Evolutionary conservation across 2,797 vertebrate species (phyloP).

Genomic region (Pipistrellus pipistrellus): DNA sequence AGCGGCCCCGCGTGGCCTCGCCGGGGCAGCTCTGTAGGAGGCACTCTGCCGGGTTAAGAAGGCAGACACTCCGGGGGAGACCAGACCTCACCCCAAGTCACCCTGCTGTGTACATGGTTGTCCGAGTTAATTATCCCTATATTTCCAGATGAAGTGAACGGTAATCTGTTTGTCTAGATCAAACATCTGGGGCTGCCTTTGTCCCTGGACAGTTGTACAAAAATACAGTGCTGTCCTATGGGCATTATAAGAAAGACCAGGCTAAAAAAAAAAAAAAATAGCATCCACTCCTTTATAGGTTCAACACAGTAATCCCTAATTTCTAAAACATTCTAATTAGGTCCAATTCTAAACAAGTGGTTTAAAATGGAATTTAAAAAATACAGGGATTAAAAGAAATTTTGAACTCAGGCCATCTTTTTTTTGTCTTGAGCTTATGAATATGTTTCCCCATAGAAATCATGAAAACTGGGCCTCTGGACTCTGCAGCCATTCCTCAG

Average conservation of each 20-base stretch:
- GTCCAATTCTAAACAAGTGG: constrained; percentile 46
- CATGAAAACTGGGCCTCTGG: constrained; percentile 54
- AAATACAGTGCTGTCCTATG: constrained; percentile 65
- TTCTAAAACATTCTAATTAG: constrained; percentile 69
- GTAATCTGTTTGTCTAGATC: constrained; percentile 76
- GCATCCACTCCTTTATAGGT: constrained; percentile 48
- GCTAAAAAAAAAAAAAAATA: constrained; percentile 76
- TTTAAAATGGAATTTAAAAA: constrained; percentile 8
- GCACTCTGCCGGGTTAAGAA: constrained; percentile 55
- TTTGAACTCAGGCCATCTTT: constrained; percentile 42
- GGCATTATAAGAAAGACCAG: constrained; percentile 57
- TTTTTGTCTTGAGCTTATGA: constrained; percentile 66
- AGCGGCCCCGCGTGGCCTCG: background rate
- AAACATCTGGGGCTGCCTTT: constrained; percentile 63
- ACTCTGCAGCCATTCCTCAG: constrained; percentile 38
- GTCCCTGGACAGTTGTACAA: constrained; percentile 51
- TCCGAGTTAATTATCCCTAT: constrained; percentile 73
- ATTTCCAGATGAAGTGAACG: constrained; percentile 64
- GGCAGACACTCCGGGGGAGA: constrained; percentile 45
- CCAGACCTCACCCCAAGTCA: background rate
- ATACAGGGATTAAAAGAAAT: background rate
- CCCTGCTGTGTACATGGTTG: constrained; percentile 69
- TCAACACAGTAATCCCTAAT: constrained; percentile 37
- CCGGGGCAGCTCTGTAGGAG: background rate
- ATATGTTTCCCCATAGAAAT: constrained; percentile 56